A percentile compares a stretch with the other conserved stretches of the same genome.
phyloP scores from a whole-genome alignment of 2,113 vertebrate species.

The Parotia lawesii region DNA sequence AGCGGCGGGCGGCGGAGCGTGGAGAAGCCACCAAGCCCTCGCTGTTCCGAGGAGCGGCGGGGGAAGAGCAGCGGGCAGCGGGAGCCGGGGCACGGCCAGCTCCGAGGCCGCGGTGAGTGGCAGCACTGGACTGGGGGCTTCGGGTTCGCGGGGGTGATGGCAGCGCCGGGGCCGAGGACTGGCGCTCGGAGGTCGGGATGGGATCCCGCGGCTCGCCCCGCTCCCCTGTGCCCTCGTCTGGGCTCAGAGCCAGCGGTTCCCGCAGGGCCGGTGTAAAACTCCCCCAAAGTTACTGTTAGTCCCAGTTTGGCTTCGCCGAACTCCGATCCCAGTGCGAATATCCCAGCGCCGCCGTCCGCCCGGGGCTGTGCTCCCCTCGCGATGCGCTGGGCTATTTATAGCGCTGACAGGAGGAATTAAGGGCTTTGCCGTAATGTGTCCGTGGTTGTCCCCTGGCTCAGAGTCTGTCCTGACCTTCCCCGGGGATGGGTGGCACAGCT shows the following conservation, averaged over 20 bases:
- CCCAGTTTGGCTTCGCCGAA: neutral
- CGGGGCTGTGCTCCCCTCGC: neutral
- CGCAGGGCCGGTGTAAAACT: neutral
- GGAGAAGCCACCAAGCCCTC: conserved; percentile 3
- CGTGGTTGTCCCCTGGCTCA: neutral
- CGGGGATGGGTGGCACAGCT: neutral
- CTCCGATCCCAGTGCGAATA: neutral
- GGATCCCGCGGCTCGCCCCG: neutral
- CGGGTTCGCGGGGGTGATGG: neutral
- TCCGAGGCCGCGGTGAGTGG: neutral
- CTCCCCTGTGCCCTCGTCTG: neutral
- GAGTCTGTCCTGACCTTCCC: neutral
- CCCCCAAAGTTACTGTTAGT: neutral
- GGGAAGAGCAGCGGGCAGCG: neutral
- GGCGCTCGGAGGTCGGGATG: neutral
- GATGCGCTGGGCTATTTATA: neutral
- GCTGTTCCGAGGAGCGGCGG: conserved; percentile 19
- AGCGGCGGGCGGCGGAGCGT: neutral
- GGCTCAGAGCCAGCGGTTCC: neutral
- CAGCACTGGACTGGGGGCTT: neutral
- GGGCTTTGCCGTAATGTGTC: neutral
- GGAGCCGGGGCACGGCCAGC: neutral
- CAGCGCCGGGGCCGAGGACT: too few relatives aligned
- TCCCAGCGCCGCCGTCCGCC: neutral
- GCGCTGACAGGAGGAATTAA: neutral